Evolutionary conservation across 2,888 invertebrate species (phyloP).

Genomic region (Actias luna): DNA sequence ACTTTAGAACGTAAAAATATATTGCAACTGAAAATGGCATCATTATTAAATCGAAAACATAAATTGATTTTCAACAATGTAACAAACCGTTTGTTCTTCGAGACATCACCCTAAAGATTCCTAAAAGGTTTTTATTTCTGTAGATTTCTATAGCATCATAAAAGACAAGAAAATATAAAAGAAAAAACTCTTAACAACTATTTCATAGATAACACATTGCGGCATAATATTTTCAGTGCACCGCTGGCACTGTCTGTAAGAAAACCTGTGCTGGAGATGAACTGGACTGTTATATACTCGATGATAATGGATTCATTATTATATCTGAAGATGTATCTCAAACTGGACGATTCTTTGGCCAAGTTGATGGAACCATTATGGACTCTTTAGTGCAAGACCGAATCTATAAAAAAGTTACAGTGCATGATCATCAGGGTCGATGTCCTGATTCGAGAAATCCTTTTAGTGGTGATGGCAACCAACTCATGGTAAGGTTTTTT

Average conservation of each 20-base stretch:
- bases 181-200: background rate
- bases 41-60: no score
- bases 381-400: constrained; percentile 94
- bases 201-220: no score
- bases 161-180: no score
- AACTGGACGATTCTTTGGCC: constrained; percentile 96
- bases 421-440: constrained; percentile 94
- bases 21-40: no score
- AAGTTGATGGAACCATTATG: constrained; percentile 97
- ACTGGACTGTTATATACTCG: constrained; percentile 95
- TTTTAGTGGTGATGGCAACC: constrained; percentile 78
- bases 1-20: no score
- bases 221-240: constrained; percentile 83
- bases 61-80: no score
- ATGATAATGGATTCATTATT: constrained; percentile 97
- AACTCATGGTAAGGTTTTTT: constrained; percentile 47
- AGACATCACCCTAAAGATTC: background rate
- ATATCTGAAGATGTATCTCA: constrained; percentile 93
- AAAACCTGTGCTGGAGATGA: constrained; percentile 94
- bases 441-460: constrained; percentile 87
- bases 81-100: background rate
- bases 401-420: constrained; percentile 93
- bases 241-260: constrained; percentile 85
- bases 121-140: background rate
- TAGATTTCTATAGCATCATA: no score